A percentile compares a stretch with the other conserved stretches of the same genome.
Evolutionary conservation across 2,888 invertebrate species (phyloP).

Genomic region (Thymelicus acteon): DNA sequence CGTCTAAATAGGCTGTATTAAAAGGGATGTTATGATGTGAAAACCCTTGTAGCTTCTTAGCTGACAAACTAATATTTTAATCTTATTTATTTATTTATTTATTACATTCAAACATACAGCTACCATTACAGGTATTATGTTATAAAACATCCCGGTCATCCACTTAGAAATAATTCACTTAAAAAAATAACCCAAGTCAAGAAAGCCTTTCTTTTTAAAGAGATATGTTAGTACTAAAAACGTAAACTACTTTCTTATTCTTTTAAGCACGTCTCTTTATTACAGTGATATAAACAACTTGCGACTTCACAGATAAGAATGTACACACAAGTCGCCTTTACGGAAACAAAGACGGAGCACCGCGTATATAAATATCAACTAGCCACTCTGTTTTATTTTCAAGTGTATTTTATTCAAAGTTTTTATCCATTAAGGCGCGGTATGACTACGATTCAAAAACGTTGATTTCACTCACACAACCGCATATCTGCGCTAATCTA

Average conservation of each 20-base stretch:
- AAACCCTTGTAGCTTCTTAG: too few species aligned
- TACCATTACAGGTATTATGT: too few species aligned
- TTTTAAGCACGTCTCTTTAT: slow-evolving; percentile 7
- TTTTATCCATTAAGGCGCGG: not conserved
- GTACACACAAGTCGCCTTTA: slow-evolving; percentile 27
- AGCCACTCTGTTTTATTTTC: slow-evolving; percentile 20
- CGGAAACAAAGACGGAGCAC: slow-evolving; percentile 27
- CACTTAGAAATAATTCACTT: too few species aligned
- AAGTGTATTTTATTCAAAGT: not conserved
- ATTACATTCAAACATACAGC: too few species aligned
- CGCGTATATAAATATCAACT: slow-evolving; percentile 28
- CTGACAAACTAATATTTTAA: too few species aligned
- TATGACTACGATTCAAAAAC: too few species aligned
- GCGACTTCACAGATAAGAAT: slow-evolving; percentile 21
- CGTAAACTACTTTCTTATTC: slow-evolving; percentile 2
- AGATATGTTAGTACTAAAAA: not conserved
- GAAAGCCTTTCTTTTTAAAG: not conserved
- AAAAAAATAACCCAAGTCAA: not conserved
- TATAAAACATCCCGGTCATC: too few species aligned
- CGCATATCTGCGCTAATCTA: too few species aligned
- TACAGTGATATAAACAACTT: slow-evolving; percentile 16
- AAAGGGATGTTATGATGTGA: too few species aligned
- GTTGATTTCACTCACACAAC: too few species aligned
- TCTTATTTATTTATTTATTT: too few species aligned
- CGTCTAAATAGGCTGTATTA: too few species aligned